Percentiles rank a stretch among this genome's conserved stretches.
Conservation (phyloP, 2,888 invertebrate species). For the Seira ritae region DNA sequence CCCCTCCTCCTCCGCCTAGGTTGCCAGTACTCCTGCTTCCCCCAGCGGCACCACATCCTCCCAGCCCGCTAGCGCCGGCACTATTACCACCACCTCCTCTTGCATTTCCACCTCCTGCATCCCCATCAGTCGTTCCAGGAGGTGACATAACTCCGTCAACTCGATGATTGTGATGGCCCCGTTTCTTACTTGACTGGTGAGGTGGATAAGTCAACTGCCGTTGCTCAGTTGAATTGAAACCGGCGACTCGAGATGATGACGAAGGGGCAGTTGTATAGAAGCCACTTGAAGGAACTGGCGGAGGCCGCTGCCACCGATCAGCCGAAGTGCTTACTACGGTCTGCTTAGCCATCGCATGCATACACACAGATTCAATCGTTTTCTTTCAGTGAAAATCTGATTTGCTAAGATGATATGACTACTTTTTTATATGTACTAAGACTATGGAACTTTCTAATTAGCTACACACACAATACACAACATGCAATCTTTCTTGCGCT, state of each 20-base stretch:
- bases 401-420: slow-evolving; percentile 8
- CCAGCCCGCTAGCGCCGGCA: slow-evolving; percentile 30
- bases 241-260: slow-evolving; percentile 38
- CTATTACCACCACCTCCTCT: slow-evolving; percentile 29
- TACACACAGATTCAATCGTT: slow-evolving; percentile 47
- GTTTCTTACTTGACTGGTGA: slow-evolving; percentile 61
- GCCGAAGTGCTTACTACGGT: slow-evolving; percentile 55
- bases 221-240: slow-evolving; percentile 40
- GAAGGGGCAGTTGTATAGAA: slow-evolving; percentile 61
- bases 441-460: neutral
- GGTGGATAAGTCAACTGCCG: slow-evolving; percentile 61
- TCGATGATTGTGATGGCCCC: slow-evolving; percentile 53
- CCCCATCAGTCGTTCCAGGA: slow-evolving; percentile 53
- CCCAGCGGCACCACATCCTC: slow-evolving; percentile 26
- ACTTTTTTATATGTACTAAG: slow-evolving; percentile 1
- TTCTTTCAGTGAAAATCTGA: slow-evolving; percentile 6
- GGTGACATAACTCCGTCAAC: slow-evolving; percentile 61
- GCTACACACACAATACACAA: slow-evolving; percentile 19
- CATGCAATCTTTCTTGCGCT: neutral
- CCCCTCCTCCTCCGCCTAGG: slow-evolving; percentile 37
- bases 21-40: slow-evolving; percentile 37
- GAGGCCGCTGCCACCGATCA: slow-evolving; percentile 65
- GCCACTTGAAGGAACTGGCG: slow-evolving; percentile 55
- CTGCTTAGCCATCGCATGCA: slow-evolving; percentile 60
- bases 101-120: slow-evolving; percentile 24